Evolutionary conservation across 2,113 vertebrate species (phyloP).

Genomic region (Nymphicus hollandicus): DNA sequence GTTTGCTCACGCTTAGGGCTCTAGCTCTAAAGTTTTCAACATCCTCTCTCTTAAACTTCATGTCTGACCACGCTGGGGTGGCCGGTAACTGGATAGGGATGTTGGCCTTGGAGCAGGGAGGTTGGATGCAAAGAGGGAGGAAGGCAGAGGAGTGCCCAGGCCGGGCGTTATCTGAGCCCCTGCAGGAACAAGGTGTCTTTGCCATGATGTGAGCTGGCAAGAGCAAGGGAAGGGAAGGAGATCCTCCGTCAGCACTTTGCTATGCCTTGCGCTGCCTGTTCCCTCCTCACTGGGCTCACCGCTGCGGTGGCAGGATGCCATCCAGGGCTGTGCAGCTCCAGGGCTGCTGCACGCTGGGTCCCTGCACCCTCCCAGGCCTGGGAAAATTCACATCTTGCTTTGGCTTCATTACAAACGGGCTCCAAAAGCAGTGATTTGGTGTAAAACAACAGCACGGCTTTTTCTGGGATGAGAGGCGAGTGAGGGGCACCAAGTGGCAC

Average conservation of each 20-base stretch:
- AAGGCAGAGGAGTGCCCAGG: neutral
- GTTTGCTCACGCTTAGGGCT: neutral
- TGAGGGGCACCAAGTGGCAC: fast-evolving
- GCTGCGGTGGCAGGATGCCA: fast-evolving
- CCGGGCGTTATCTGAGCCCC: neutral
- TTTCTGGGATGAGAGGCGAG: fast-evolving
- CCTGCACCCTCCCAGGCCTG: neutral
- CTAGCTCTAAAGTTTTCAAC: neutral
- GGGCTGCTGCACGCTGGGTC: fast-evolving
- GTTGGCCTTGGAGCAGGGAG: neutral
- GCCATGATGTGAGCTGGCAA: neutral
- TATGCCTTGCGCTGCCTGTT: neutral
- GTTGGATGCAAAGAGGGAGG: neutral
- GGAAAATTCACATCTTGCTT: neutral
- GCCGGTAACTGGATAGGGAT: neutral
- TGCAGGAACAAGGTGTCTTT: neutral
- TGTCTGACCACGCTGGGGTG: fast-evolving
- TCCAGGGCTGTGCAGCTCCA: neutral
- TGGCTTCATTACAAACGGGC: fast-evolving
- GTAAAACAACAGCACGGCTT: neutral
- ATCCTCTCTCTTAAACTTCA: neutral
- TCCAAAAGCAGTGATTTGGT: fast-evolving
- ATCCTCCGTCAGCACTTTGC: neutral
- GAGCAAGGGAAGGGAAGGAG: neutral
- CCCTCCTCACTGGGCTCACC: fast-evolving